Percentiles rank a stretch among this genome's conserved stretches.
These are phyloP conservation scores for Cavia porcellus DNA, from an alignment of 2,113 vertebrate genomes.

Conservation along the genomic window DNA sequence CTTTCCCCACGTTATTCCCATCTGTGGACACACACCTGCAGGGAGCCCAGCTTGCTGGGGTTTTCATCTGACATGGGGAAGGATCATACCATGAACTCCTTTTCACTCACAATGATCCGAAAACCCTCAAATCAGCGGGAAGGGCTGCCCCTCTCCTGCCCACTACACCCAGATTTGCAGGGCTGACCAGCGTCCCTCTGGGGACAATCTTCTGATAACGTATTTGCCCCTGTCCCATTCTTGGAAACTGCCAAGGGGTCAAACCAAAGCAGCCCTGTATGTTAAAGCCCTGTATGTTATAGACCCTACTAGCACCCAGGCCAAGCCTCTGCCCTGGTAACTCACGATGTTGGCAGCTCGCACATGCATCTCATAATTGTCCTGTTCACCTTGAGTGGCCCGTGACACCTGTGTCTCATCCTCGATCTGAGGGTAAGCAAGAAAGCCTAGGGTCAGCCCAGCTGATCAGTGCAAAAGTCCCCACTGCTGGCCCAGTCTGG, in stretches of 20 bases:
- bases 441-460: not conserved
- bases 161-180: rapidly evolving
- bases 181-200: rapidly evolving
- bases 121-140: not conserved
- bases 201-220: not conserved
- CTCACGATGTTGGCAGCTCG: constrained; percentile 98
- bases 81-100: not conserved
- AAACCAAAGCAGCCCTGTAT: not conserved
- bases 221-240: not conserved
- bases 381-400: constrained; percentile 97
- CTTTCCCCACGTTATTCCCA: rapidly evolving
- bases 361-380: constrained; percentile 99
- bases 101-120: not conserved
- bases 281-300: not conserved
- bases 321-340: not conserved
- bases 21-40: rapidly evolving
- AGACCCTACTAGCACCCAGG: not conserved
- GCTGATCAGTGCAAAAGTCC: not conserved
- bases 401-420: constrained; percentile 98
- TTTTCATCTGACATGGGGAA: not conserved
- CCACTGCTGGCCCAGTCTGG: not conserved
- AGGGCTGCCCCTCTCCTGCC: not conserved
- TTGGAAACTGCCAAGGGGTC: not conserved
- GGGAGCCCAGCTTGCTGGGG: rapidly evolving
- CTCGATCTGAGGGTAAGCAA: constrained; percentile 91